Percentiles rank a stretch among this genome's conserved stretches.
phyloP scores from a whole-genome alignment of 2,797 vertebrate species.

The Hozukius guyotensis region DNA sequence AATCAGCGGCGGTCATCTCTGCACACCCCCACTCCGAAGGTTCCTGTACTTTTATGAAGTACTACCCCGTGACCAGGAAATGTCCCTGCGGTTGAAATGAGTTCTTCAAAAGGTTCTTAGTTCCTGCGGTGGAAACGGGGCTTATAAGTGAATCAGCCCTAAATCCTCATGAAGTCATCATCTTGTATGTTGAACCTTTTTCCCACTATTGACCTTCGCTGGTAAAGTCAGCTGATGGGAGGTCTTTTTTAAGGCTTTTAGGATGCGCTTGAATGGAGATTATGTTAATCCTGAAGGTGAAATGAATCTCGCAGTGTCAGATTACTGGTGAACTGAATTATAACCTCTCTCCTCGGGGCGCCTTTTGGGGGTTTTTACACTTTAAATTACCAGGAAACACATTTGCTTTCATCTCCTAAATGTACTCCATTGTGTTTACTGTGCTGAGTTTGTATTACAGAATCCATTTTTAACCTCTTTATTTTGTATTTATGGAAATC shows the following conservation, averaged over 20 bases:
- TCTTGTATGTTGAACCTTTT: neutral
- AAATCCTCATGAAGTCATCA: neutral
- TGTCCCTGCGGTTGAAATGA: too few species aligned
- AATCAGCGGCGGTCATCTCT: fast-evolving
- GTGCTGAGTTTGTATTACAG: slow-evolving; percentile 22
- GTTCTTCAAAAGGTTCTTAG: too few species aligned
- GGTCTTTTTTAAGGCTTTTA: slow-evolving; percentile 27
- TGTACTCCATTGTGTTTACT: slow-evolving; percentile 43
- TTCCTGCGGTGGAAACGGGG: too few species aligned
- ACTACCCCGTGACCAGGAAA: too few species aligned
- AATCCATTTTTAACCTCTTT: neutral
- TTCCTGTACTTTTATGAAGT: too few species aligned
- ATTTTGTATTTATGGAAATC: neutral
- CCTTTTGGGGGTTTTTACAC: neutral
- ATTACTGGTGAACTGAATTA: slow-evolving; percentile 47
- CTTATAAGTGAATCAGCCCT: neutral
- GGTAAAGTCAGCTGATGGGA: slow-evolving; percentile 1
- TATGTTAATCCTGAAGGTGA: slow-evolving; percentile 67
- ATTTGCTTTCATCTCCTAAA: slow-evolving; percentile 42
- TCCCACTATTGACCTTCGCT: slow-evolving; percentile 17
- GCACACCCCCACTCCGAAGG: too few species aligned
- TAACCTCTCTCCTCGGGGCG: neutral
- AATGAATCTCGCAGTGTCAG: slow-evolving; percentile 57
- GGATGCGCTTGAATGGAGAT: slow-evolving; percentile 41
- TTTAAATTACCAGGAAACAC: slow-evolving; percentile 41